Conservation (phyloP, 2,113 vertebrate genomes). For the Isurus oxyrinchus region DNA sequence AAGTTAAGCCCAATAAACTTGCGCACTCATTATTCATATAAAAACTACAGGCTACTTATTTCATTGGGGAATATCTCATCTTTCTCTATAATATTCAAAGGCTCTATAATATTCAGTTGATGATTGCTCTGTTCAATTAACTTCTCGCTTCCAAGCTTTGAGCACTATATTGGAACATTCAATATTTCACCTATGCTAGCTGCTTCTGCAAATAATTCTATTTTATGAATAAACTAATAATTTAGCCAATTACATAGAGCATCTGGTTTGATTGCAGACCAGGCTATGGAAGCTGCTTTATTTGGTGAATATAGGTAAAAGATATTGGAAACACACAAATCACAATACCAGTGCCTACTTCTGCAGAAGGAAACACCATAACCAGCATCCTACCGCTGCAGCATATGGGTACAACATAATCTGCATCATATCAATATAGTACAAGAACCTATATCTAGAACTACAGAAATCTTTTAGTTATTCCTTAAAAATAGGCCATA, state of each 20-base stretch:
- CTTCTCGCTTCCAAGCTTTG: background rate
- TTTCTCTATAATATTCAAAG: background rate
- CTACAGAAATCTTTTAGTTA: background rate
- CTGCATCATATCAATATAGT: no score
- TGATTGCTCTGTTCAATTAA: background rate
- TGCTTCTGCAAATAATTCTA: background rate
- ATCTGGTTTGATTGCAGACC: background rate
- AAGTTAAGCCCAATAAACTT: background rate
- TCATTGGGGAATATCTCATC: background rate
- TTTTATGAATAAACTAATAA: background rate
- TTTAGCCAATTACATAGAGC: background rate
- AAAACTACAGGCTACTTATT: background rate
- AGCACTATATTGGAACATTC: background rate
- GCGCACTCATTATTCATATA: background rate
- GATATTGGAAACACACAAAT: no score
- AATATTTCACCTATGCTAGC: background rate
- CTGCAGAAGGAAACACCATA: background rate
- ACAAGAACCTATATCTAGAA: background rate
- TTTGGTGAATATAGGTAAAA: background rate
- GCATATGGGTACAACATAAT: background rate
- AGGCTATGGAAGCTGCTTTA: background rate
- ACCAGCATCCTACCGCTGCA: no score
- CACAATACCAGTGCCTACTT: no score
- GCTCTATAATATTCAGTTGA: no score
- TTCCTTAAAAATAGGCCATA: background rate